phyloP scores from a whole-genome alignment of 2,888 invertebrate species.

The Cotesia congregata region DNA sequence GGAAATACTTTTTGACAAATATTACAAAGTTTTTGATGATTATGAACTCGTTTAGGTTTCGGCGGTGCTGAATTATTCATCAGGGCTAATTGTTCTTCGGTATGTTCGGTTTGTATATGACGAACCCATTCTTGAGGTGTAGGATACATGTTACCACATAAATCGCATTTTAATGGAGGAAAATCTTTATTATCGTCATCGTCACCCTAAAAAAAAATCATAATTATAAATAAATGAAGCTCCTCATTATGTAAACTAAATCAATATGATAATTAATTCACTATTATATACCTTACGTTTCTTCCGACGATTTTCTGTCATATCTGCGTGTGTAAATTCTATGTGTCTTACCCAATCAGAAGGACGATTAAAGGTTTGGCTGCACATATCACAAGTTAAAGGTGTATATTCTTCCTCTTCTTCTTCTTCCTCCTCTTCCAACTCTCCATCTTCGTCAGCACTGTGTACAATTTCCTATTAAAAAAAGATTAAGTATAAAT shows the following conservation, averaged over 20 bases:
- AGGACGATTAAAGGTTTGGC: conserved; percentile 85
- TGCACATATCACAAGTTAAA: conserved; percentile 85
- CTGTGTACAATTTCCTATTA: conserved; percentile 68
- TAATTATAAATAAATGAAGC: conserved; percentile 8
- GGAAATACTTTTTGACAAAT: conserved; percentile 83
- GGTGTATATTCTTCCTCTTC: conserved; percentile 78
- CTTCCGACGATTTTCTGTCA: conserved; percentile 71
- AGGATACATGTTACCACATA: conserved; percentile 80
- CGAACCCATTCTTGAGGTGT: conserved; percentile 91
- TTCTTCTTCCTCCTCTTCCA: conserved; percentile 75
- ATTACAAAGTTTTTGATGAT: conserved; percentile 72
- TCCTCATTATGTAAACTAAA: neutral
- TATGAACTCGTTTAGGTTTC: conserved; percentile 71
- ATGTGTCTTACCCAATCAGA: conserved; percentile 89
- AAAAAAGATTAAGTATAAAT: conserved; percentile 4
- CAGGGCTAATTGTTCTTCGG: conserved; percentile 84
- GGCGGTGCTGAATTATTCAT: conserved; percentile 81
- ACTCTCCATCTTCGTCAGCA: conserved; percentile 70
- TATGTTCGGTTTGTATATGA: conserved; percentile 87
- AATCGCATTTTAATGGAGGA: conserved; percentile 82
- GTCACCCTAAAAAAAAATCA: conserved; percentile 72
- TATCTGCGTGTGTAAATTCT: conserved; percentile 80
- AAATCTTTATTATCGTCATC: conserved; percentile 79
- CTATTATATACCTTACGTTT: conserved; percentile 62
- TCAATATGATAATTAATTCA: conserved; percentile 14